Percentiles rank a stretch among this genome's conserved stretches.
These are phyloP conservation scores for Galaxias olidus DNA, from an alignment of 2,797 vertebrate species.

Conservation along the genomic window DNA sequence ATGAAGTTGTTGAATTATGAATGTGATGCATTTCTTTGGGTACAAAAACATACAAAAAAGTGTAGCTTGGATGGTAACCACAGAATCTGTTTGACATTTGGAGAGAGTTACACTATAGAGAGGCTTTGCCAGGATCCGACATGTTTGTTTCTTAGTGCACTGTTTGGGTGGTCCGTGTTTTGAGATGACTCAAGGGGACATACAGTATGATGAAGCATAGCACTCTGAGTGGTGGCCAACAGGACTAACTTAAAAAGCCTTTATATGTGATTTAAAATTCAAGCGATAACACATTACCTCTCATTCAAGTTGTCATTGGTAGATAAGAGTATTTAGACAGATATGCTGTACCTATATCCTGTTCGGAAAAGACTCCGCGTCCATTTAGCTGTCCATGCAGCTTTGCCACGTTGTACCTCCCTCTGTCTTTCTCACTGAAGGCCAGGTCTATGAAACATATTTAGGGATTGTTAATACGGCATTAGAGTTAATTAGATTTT, in stretches of 20 bases:
- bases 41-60: conserved; percentile 3
- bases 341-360: too few species aligned
- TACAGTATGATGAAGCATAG: too few species aligned
- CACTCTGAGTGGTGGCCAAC: too few species aligned
- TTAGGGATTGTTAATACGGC: background rate
- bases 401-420: background rate
- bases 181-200: too few species aligned
- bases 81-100: background rate
- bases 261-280: too few species aligned
- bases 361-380: background rate
- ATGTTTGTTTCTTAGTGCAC: background rate
- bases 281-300: too few species aligned
- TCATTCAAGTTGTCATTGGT: too few species aligned
- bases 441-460: background rate
- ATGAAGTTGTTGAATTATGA: background rate
- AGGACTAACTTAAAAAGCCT: too few species aligned
- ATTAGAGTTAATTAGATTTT: conserved; percentile 32
- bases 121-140: background rate
- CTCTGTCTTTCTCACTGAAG: background rate
- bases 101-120: background rate
- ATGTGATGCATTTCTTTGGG: conserved; percentile 1
- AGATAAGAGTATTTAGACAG: too few species aligned
- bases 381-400: background rate
- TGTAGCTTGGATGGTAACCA: background rate
- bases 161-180: background rate